A percentile compares a stretch with the other conserved stretches of the same genome.
These are phyloP conservation scores for Eurois occulta DNA, from an alignment of 2,888 invertebrate species.

Conservation along the genomic window DNA sequence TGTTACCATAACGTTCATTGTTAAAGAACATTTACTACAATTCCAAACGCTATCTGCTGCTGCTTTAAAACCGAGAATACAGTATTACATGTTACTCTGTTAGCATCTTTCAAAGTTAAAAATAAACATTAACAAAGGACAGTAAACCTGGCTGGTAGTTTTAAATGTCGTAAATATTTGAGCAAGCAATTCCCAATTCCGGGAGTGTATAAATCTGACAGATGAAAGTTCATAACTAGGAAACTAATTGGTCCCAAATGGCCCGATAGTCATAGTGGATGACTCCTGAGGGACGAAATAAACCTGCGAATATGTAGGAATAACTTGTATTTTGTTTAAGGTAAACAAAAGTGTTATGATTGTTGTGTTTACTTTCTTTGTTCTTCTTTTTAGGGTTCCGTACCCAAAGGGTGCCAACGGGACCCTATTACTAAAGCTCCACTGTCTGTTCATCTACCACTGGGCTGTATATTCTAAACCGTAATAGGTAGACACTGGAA, in stretches of 20 bases:
- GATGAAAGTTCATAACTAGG: conserved; percentile 83
- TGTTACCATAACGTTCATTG: neutral
- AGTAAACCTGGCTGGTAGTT: conserved; percentile 49
- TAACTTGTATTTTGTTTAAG: conserved; percentile 54
- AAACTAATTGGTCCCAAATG: conserved; percentile 84
- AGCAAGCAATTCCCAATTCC: conserved; percentile 69
- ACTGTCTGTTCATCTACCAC: neutral
- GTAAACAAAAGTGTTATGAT: conserved; percentile 40
- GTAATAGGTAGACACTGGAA: neutral
- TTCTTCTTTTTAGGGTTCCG: conserved; percentile 11
- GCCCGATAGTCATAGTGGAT: conserved; percentile 78
- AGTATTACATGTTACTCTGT: neutral
- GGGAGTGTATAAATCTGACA: conserved; percentile 75
- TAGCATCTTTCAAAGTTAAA: conserved; percentile 4
- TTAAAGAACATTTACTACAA: neutral
- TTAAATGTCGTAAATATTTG: conserved; percentile 68
- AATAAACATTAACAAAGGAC: conserved; percentile 44
- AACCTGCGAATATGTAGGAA: conserved; percentile 63
- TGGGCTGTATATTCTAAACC: neutral
- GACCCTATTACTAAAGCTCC: neutral
- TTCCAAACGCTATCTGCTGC: neutral
- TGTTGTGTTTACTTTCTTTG: conserved; percentile 24
- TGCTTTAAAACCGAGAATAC: neutral
- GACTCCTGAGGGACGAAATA: conserved; percentile 72
- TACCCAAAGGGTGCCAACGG: neutral